These are phyloP conservation scores for Aphelocoma californica DNA, from an alignment of 2,797 vertebrate genomes.

Conservation along the genomic window DNA sequence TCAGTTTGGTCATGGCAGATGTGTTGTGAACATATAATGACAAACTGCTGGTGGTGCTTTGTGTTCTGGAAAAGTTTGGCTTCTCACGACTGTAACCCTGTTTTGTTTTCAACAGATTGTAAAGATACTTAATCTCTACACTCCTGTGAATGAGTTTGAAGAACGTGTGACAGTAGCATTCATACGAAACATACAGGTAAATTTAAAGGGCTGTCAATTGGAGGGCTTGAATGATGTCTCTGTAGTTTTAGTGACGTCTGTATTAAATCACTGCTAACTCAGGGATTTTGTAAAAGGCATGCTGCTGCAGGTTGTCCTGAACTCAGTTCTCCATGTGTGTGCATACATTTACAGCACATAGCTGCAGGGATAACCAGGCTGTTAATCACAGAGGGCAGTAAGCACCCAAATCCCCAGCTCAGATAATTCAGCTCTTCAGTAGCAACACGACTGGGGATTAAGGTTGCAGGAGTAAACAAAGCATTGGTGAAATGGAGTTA, in stretches of 20 bases:
- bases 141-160: slow-evolving; percentile 95
- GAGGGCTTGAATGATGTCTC: neutral
- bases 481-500: neutral
- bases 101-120: slow-evolving; percentile 84
- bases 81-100: neutral
- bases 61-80: neutral
- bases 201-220: neutral
- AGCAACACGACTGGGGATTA: accelerated
- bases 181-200: slow-evolving; percentile 93
- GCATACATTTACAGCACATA: neutral
- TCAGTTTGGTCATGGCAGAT: neutral
- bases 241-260: neutral
- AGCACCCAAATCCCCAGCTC: neutral
- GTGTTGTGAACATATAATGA: accelerated
- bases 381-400: neutral
- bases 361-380: neutral
- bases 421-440: neutral
- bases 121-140: slow-evolving; percentile 96
- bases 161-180: slow-evolving; percentile 93
- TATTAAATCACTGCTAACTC: neutral
- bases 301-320: neutral
- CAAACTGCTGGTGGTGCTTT: neutral
- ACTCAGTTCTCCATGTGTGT: neutral
- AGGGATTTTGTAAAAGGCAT: neutral
- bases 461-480: neutral